Evolutionary conservation across 1,140 invertebrate genomes (phyloP), one percentile per base, ranked within the genome.

Genomic region (Trachymyrmex cornetzi): DNA sequence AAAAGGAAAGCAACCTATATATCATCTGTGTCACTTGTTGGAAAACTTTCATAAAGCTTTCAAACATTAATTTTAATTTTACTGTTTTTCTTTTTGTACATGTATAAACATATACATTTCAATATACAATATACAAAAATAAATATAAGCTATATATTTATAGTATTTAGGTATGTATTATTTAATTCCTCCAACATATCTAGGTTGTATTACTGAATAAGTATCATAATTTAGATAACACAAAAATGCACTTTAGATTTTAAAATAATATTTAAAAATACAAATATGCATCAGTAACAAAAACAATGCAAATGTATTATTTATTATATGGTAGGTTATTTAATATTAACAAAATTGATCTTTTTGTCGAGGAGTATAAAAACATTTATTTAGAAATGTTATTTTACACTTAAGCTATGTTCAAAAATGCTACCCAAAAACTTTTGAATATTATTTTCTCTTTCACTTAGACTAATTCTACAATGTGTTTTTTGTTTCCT

Each of bases 221-320:
- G 19, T n/a, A 30, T n/a, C 34, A 22, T 34, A 12, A 59, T 75
- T 55, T 38, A 9, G 4, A 44, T 1, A 16, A 12, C 14, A 75
- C 38, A 57, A 75, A 75, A 75, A 75, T 57, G 6, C 6, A 75
- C n/a, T 75, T n/a, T 1, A 38, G 1, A 44, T 24, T 59, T 44
- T 6, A 59, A 24, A 77, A 14, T 7, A 38, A 38, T 22, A 57
- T 55, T 75, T 59, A 4, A 61, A 22, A 61, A 27, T 12, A 4
- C 1, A 59, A 0, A n/a, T 38, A 38, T 6, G 0, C 16, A 44
- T 16, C 11, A 61, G 22, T 59, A 7, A 24, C 22, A 48, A 12
- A 38, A 44, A 19, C 5, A 59, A 22, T 38, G 1, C 7, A 38
- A 38, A 38, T 38, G 34, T 75, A 22, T 19, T 34, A 16, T 38